Percentiles rank a stretch among this genome's conserved stretches.
Evolutionary conservation across 2,888 invertebrate genomes (phyloP).

Genomic region (Cerceris ruficornis): DNA sequence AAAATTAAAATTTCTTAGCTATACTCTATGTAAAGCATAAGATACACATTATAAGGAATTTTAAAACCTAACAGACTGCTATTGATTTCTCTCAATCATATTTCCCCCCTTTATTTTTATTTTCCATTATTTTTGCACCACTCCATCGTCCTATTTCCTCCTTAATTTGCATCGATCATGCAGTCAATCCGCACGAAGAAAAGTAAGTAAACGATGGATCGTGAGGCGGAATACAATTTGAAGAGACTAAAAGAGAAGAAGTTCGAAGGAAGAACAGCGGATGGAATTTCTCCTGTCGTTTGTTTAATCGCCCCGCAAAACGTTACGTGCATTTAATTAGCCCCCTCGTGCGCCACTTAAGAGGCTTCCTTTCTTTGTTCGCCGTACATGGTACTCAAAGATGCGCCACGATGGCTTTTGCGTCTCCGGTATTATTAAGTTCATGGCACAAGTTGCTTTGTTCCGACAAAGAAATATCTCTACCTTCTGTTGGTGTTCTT

Average conservation of each 20-base stretch:
- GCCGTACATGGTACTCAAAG: constrained; percentile 20
- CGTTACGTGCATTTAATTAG: constrained; percentile 60
- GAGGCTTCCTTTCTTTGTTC: constrained; percentile 58
- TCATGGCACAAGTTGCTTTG: background rate
- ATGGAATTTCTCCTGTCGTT: constrained; percentile 43
- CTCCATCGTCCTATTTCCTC: no score
- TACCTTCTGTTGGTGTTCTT: background rate
- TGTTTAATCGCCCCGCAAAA: constrained; percentile 61
- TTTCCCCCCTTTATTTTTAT: no score
- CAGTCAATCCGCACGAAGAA: background rate
- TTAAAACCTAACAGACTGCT: no score
- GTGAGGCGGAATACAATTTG: no score
- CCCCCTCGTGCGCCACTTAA: constrained; percentile 41
- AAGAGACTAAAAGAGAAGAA: constrained; percentile 6
- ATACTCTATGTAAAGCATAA: no score
- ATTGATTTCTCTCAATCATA: no score
- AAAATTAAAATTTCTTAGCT: no score
- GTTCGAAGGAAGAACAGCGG: constrained; percentile 44
- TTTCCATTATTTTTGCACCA: no score
- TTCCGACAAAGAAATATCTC: background rate
- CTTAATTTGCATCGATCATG: no score
- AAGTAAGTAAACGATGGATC: no score
- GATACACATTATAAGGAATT: no score
- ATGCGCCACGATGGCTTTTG: constrained; percentile 40
- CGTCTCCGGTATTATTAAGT: constrained; percentile 30